Evolutionary conservation across 2,888 invertebrate species (phyloP).

Genomic region (Ametastegia equiseti): DNA sequence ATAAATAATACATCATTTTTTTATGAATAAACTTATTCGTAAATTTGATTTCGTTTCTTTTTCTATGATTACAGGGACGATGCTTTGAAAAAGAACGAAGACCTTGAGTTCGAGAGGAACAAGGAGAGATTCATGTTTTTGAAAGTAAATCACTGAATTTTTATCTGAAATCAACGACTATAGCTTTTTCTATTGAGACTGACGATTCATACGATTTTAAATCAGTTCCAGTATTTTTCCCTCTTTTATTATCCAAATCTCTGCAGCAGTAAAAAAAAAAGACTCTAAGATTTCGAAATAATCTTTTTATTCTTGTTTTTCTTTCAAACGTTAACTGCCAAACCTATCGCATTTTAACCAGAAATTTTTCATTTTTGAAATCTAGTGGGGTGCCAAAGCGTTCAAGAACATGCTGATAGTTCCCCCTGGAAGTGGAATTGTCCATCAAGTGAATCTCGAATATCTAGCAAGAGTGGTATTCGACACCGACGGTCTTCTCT

Average conservation of each 20-base stretch:
- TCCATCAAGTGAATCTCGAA: constrained; percentile 98
- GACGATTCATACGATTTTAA: not conserved
- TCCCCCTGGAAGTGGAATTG: constrained; percentile 98
- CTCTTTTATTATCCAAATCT: constrained; percentile 31
- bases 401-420: constrained; percentile 98
- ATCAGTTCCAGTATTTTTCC: not conserved
- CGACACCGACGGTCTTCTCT: constrained; percentile 81
- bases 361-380: constrained; percentile 62
- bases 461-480: constrained; percentile 96
- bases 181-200: not conserved
- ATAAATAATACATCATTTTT: too few species aligned
- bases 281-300: too few species aligned
- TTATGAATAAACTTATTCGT: not conserved
- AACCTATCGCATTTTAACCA: too few species aligned
- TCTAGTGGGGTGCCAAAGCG: constrained; percentile 96
- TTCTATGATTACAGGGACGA: constrained; percentile 83
- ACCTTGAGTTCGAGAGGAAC: constrained; percentile 96
- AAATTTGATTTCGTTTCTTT: constrained; percentile 43
- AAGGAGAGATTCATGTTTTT: constrained; percentile 96
- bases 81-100: constrained; percentile 94
- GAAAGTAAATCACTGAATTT: constrained; percentile 82
- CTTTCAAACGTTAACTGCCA: too few species aligned
- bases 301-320: too few species aligned
- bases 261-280: not conserved
- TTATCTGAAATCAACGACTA: not conserved